Evolutionary conservation across 2,888 invertebrate genomes (phyloP).

Genomic region (Leucophora obtusa): DNA sequence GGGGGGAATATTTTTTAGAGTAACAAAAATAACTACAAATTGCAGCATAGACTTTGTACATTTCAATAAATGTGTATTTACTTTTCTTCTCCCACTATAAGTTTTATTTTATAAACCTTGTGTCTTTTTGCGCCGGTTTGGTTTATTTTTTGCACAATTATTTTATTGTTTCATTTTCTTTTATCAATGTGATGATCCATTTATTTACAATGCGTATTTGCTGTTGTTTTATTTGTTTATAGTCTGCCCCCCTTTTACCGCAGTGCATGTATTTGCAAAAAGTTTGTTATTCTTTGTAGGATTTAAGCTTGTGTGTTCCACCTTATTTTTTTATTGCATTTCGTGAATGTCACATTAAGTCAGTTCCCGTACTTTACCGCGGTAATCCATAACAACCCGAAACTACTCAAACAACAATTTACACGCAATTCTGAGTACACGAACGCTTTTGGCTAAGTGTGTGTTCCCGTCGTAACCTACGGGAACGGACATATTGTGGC

Average conservation of each 20-base stretch:
- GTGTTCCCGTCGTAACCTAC: no score
- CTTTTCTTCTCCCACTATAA: neutral
- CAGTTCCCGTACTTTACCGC: no score
- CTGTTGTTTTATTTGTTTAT: neutral
- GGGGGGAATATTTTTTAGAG: neutral
- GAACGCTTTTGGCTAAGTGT: no score
- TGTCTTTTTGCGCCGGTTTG: neutral
- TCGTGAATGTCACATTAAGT: neutral
- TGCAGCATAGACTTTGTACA: neutral
- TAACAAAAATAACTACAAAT: neutral
- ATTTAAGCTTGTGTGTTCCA: neutral
- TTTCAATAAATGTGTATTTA: neutral
- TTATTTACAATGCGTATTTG: neutral
- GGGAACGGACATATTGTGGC: no score
- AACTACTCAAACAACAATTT: no score
- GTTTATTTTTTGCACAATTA: neutral
- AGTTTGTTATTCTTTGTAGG: neutral
- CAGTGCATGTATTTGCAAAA: neutral
- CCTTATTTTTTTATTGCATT: neutral
- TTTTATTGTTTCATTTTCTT: neutral
- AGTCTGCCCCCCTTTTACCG: neutral
- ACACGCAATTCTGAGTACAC: no score
- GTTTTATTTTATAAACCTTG: neutral
- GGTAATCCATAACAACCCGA: no score
- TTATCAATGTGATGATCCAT: slow-evolving; percentile 1